Percentiles rank a stretch among this genome's conserved stretches.
Conservation (phyloP, 1,140 invertebrate genomes). For the Platorchestia sp. region DNA sequence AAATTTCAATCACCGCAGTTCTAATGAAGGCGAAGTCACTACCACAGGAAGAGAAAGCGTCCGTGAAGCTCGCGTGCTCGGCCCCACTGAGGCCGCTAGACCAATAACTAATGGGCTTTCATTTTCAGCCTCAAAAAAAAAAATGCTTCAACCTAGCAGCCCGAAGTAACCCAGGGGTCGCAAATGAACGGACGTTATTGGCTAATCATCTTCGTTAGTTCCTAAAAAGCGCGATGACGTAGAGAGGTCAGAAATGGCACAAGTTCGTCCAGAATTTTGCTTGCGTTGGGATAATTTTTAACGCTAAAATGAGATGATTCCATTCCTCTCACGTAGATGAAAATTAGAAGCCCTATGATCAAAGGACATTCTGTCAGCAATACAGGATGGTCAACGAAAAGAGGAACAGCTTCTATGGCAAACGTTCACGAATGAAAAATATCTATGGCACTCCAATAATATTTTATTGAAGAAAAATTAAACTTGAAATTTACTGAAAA, state of each 20-base stretch:
- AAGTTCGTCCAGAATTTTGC: neutral
- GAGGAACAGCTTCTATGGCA: too few species aligned
- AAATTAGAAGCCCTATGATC: neutral
- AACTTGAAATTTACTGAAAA: too few species aligned
- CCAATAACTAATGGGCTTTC: neutral
- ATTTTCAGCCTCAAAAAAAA: neutral
- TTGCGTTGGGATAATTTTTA: neutral
- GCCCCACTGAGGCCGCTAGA: neutral
- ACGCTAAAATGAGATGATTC: neutral
- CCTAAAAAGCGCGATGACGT: neutral
- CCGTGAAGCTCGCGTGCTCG: neutral
- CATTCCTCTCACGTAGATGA: neutral
- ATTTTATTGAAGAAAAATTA: too few species aligned
- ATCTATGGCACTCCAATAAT: too few species aligned
- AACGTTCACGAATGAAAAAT: too few species aligned
- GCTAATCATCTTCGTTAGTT: neutral
- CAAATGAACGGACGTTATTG: neutral
- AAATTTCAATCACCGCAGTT: neutral
- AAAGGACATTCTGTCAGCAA: too few species aligned
- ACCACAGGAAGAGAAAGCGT: neutral
- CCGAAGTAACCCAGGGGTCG: neutral
- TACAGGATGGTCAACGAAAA: neutral
- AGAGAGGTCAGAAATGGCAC: neutral
- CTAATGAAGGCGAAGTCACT: neutral
- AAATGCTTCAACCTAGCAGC: neutral